Evolutionary conservation across 2,113 vertebrate genomes (phyloP), one percentile per base, ranked within the genome.

Genomic region (Hipposideros armiger): DNA sequence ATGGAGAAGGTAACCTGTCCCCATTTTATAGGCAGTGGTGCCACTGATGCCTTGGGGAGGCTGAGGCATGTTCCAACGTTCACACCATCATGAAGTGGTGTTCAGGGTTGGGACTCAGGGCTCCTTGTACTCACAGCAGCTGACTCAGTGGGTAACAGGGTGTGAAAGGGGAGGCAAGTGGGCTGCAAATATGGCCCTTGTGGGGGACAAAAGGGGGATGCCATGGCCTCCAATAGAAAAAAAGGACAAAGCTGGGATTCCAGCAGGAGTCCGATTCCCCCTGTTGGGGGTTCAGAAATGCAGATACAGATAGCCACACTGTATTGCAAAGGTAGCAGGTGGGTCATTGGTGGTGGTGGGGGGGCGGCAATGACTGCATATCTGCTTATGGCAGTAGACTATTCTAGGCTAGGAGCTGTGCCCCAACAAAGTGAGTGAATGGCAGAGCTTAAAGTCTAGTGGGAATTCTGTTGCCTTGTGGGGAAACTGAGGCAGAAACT

Each of bases 291-390:
- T 28, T n/a, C 40, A 78, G 58, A 87, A 60, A 90, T 8, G 6
- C 36, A 72, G 45, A 58, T 5, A 15, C 2, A 15, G 16, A 15
- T 3, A n/a, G 32, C 11, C 28, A 36, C 9, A 13, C 20, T 15
- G 20, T 4, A 20, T 4, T 60, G 17, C 13, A 3, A 5, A 11
- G 42, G 66, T 4, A 36, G 19, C 45, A 11, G 45, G 7, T 14
- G n/a, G 3, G 54, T 42, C 58, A 20, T 0, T 24, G 30, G 1
- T 4, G 40, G 60, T 26, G 64, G 5, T 0, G 13, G 0, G 0
- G 14, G 67, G 32, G 42, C 36, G 36, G 13, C 52, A 54, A 8
- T 66, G 4, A 6, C 30, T 19, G 30, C 11, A n/a, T 7, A 19
- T 36, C 0, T 70, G 67, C 6, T 20, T 5, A 3, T 0, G 5